phyloP scores from a whole-genome alignment of 2,113 vertebrate species.

The Bombycilla garrulus region DNA sequence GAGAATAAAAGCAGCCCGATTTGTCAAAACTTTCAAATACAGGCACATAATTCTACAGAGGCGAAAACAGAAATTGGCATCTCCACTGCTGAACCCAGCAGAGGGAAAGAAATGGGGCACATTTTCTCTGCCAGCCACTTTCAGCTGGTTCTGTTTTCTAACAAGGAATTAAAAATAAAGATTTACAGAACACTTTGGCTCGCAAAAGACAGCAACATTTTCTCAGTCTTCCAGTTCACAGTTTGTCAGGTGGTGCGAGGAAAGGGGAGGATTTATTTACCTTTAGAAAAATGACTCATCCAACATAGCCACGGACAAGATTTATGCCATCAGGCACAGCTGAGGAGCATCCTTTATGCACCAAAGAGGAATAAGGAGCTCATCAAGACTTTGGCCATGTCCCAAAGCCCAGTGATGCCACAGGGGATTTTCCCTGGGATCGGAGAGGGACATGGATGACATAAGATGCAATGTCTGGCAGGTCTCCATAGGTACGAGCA shows the following conservation, averaged over 20 bases:
- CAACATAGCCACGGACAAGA: background rate
- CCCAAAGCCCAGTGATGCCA: background rate
- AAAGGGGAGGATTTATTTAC: background rate
- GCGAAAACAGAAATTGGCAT: conserved; percentile 53
- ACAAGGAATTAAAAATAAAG: conserved; percentile 3
- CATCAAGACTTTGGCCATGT: background rate
- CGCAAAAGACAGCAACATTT: background rate
- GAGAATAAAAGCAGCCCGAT: conserved; percentile 59
- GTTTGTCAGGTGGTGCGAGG: background rate
- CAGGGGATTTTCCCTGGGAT: background rate
- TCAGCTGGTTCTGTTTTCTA: conserved; percentile 17
- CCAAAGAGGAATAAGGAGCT: background rate
- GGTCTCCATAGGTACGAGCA: fast-evolving
- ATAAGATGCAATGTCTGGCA: fast-evolving
- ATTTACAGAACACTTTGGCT: background rate
- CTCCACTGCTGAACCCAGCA: background rate
- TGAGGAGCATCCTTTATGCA: background rate
- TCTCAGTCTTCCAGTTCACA: background rate
- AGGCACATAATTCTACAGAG: conserved; percentile 43
- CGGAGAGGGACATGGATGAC: background rate
- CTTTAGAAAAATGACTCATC: background rate
- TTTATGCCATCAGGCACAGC: background rate
- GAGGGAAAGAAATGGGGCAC: background rate
- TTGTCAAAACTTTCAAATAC: conserved; percentile 68
- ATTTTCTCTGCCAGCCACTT: background rate